Conservation (phyloP, 2,888 invertebrate genomes). For the Oxyteleia sp. region DNA sequence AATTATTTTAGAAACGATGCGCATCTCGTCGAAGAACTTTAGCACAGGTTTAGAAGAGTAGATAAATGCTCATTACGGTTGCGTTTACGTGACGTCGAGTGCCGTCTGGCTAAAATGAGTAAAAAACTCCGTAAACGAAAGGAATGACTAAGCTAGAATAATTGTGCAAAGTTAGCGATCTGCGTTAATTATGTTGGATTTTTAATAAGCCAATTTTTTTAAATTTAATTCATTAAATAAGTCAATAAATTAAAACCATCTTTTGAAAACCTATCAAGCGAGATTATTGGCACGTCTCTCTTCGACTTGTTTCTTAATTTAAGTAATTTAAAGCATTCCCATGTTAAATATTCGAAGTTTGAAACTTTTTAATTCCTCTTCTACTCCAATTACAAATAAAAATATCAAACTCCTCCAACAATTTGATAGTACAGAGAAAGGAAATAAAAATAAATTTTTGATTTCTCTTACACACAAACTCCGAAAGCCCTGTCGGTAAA, state of each 20-base stretch:
- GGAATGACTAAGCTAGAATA: too few relatives aligned
- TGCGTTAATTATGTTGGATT: neutral
- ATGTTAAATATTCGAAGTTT: constrained; percentile 34
- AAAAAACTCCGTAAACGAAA: neutral
- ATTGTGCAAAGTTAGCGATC: neutral
- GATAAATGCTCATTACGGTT: constrained; percentile 2
- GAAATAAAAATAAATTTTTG: too few relatives aligned
- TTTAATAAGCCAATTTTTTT: constrained; percentile 4
- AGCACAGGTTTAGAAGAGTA: too few relatives aligned
- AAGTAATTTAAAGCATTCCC: constrained; percentile 40
- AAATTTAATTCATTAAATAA: neutral
- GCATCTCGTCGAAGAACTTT: too few relatives aligned
- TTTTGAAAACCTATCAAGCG: neutral
- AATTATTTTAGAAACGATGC: constrained; percentile 5
- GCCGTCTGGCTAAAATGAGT: neutral
- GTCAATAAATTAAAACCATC: constrained; percentile 8
- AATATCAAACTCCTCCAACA: too few relatives aligned
- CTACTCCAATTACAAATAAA: neutral
- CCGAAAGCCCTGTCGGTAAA: constrained; percentile 23
- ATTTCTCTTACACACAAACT: constrained; percentile 19
- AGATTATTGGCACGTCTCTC: constrained; percentile 8
- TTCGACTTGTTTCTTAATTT: constrained; percentile 25
- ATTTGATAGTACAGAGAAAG: too few relatives aligned
- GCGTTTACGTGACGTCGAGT: constrained; percentile 1
- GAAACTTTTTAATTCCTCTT: too few relatives aligned